These are phyloP conservation scores for Melanotaenia trifasciata DNA, from an alignment of 2,797 vertebrate genomes.

Conservation along the genomic window DNA sequence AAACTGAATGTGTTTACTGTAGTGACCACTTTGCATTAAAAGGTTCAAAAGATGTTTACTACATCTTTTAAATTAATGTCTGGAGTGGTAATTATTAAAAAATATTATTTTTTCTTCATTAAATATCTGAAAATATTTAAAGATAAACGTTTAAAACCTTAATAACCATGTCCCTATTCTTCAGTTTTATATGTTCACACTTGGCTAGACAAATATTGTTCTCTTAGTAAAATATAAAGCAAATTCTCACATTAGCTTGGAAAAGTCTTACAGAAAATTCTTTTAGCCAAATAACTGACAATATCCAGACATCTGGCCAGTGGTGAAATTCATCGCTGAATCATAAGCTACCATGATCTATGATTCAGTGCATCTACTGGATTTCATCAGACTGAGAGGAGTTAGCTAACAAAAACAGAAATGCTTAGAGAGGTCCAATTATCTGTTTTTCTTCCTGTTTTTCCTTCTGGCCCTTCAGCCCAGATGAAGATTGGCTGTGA, in stretches of 20 bases:
- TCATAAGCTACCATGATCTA: neutral
- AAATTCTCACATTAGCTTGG: neutral
- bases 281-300: neutral
- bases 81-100: no score
- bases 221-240: neutral
- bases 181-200: neutral
- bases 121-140: no score
- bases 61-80: no score
- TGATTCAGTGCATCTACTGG: neutral
- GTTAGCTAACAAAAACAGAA: slow-evolving; percentile 9
- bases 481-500: slow-evolving; percentile 97
- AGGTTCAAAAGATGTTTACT: no score
- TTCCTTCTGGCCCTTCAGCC: slow-evolving; percentile 75
- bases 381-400: neutral
- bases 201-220: neutral
- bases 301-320: neutral
- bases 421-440: slow-evolving; percentile 13
- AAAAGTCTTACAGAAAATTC: neutral
- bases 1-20: no score
- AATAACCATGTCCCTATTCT: no score
- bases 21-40: no score
- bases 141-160: no score
- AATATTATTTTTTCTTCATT: no score
- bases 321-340: neutral
- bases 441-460: slow-evolving; percentile 42